Evolutionary conservation across 2,797 vertebrate species (phyloP).

Genomic region (Lycodopsis pacificus): DNA sequence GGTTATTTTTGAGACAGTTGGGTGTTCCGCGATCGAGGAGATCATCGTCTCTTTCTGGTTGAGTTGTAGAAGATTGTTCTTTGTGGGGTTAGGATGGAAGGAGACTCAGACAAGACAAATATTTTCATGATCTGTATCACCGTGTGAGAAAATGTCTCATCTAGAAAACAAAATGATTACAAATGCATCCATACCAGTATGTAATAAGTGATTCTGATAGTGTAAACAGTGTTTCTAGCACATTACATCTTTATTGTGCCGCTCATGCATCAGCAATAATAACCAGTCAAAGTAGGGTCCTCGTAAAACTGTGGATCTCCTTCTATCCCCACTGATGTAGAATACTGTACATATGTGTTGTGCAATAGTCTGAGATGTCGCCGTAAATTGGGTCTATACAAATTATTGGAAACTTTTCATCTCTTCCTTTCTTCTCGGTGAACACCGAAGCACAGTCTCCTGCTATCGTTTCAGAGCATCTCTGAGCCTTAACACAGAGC

Average conservation of each 20-base stretch:
- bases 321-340: slow-evolving; percentile 69
- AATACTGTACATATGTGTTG: slow-evolving; percentile 74
- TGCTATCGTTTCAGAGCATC: slow-evolving; percentile 37
- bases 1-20: slow-evolving; percentile 34
- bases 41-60: slow-evolving; percentile 40
- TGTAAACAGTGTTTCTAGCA: slow-evolving; percentile 65
- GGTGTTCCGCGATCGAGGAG: slow-evolving; percentile 24
- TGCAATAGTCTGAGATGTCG: slow-evolving; percentile 63
- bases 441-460: slow-evolving; percentile 52
- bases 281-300: slow-evolving; percentile 46
- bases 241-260: slow-evolving; percentile 62
- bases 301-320: slow-evolving; percentile 58
- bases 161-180: slow-evolving; percentile 31
- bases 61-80: slow-evolving; percentile 46
- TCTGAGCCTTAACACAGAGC: slow-evolving; percentile 66
- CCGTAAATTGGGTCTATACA: slow-evolving; percentile 49
- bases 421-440: slow-evolving; percentile 19
- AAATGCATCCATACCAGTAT: slow-evolving; percentile 54
- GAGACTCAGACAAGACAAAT: slow-evolving; percentile 44
- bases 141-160: slow-evolving; percentile 26
- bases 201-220: slow-evolving; percentile 37
- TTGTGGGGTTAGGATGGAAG: slow-evolving; percentile 59
- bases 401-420: slow-evolving; percentile 24
- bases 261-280: slow-evolving; percentile 79
- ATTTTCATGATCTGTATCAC: slow-evolving; percentile 28